Conservation (phyloP, 2,113 vertebrate species). For the Sorex fumeus region DNA sequence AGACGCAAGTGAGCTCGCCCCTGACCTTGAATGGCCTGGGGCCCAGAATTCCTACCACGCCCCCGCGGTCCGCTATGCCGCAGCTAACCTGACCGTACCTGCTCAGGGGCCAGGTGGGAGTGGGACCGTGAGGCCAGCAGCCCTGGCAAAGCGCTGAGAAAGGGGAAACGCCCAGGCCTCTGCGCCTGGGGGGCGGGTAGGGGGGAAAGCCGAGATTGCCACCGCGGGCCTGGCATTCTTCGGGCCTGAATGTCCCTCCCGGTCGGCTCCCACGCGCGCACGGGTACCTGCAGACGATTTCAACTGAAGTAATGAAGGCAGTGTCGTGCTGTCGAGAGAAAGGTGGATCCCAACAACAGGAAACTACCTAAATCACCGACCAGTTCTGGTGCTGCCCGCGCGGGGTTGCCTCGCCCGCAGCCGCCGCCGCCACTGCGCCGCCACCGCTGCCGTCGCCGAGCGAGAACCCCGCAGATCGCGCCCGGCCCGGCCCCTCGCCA, state of each 20-base stretch:
- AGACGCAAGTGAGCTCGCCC: constrained; percentile 79
- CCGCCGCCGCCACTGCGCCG: constrained; percentile 66
- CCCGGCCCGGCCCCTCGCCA: constrained; percentile 65
- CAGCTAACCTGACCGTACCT: constrained; percentile 77
- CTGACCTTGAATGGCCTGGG: constrained; percentile 90
- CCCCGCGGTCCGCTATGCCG: constrained; percentile 51
- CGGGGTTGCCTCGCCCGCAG: constrained; percentile 66
- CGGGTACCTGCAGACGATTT: constrained; percentile 91
- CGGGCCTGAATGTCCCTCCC: constrained; percentile 51
- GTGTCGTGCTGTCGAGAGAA: constrained; percentile 98
- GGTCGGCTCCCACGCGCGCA: constrained; percentile 59
- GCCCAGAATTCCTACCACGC: constrained; percentile 85
- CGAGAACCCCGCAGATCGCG: constrained; percentile 39
- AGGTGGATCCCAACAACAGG: constrained; percentile 99
- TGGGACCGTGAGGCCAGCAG: constrained; percentile 51
- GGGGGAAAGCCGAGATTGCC: constrained; percentile 80
- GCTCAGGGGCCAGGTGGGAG: constrained; percentile 26
- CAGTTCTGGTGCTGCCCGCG: constrained; percentile 91
- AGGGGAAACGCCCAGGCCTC: constrained; percentile 78
- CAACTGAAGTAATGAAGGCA: constrained; percentile 99
- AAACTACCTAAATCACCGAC: constrained; percentile 99
- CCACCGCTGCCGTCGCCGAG: constrained; percentile 54
- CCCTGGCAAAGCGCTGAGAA: constrained; percentile 62
- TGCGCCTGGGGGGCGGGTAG: neutral
- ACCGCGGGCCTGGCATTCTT: constrained; percentile 61